Base-by-base conservation (phyloP, 2,797 vertebrate genomes). In the Diceros bicornis region DNA sequence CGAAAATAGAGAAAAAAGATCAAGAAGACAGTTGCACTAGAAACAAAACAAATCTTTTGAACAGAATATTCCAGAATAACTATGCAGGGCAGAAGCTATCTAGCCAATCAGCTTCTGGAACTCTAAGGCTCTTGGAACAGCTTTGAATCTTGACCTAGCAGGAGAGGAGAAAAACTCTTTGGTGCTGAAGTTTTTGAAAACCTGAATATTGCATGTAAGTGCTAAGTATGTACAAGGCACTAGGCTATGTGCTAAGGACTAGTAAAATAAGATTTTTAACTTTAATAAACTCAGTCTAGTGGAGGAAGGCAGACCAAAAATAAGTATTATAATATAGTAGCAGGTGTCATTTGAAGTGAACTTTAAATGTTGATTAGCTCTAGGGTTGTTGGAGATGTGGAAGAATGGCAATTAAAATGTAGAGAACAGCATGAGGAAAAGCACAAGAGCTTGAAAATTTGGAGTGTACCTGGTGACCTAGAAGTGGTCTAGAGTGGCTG, bases 201-300 rank as follows among this genome's bases (percentile, higher is more conserved):
- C 71, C 71, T 97, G 61, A 82, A 71, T 81, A 89, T 50, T 94
- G 59, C 66, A 74, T 47, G 18, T 75, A 74, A 93, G 44, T 75
- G 14, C 5, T 92, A 77, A 96, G 29, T 86, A 83, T 83, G 32
- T 86, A 59, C 34, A 69, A 77, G 47, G 69, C 50, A 89, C 64
- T 88, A 95, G 50, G 50, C n/a, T 89, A 72, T 32, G 18, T 52
- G 57, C 59, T 96, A 81, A 91, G 23, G 74, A 68, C 41, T 23
- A 87, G 61, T 90, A 94, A 89, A 96, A 92, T 81, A 84, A 64
- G 57, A 18, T 41, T 93, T 89, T 57, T 82, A 68, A 75, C 41
- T 96, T 93, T 5, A 92, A 96, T 62, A 61, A 97, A 96, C 66
- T 95, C 69, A 96, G 34, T 88, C 64, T 95, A 93, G 11, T 68